Conservation (phyloP, 2,888 invertebrate species). For the Torymus auratus region DNA sequence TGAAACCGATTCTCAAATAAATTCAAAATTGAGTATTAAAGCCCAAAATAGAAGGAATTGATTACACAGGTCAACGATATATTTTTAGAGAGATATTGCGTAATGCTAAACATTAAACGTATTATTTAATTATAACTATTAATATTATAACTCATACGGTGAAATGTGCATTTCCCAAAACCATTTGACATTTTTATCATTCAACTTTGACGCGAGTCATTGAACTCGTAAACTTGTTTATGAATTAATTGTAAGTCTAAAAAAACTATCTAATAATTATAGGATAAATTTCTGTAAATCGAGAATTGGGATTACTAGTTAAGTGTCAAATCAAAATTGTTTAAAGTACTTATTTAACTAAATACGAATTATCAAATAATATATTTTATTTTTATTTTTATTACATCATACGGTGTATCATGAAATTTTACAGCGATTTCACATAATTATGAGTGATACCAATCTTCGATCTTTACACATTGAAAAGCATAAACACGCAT, state of each 20-base stretch:
- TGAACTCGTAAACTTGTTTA: conserved; percentile 27
- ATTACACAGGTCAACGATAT: conserved; percentile 40
- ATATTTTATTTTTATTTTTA: background rate
- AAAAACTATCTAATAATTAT: conserved; percentile 17
- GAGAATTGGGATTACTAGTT: conserved; percentile 20
- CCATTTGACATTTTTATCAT: conserved; percentile 41
- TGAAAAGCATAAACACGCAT: conserved; percentile 63
- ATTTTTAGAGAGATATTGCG: conserved; percentile 49
- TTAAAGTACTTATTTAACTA: conserved; percentile 10
- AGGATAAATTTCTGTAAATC: conserved; percentile 20
- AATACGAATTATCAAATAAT: conserved; percentile 7
- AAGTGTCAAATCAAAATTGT: background rate
- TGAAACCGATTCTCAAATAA: conserved; percentile 9
- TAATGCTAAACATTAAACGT: conserved; percentile 22
- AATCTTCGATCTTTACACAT: conserved; percentile 20
- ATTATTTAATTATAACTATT: background rate
- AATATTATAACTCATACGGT: conserved; percentile 2
- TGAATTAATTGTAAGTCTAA: conserved; percentile 24
- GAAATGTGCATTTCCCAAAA: conserved; percentile 48
- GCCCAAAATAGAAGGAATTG: conserved; percentile 32
- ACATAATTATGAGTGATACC: background rate
- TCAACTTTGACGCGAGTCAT: conserved; percentile 27
- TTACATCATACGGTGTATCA: background rate
- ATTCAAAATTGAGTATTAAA: background rate
- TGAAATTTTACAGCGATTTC: background rate